phyloP scores from a whole-genome alignment of 2,113 vertebrate genomes.

The Dasyprocta punctata region DNA sequence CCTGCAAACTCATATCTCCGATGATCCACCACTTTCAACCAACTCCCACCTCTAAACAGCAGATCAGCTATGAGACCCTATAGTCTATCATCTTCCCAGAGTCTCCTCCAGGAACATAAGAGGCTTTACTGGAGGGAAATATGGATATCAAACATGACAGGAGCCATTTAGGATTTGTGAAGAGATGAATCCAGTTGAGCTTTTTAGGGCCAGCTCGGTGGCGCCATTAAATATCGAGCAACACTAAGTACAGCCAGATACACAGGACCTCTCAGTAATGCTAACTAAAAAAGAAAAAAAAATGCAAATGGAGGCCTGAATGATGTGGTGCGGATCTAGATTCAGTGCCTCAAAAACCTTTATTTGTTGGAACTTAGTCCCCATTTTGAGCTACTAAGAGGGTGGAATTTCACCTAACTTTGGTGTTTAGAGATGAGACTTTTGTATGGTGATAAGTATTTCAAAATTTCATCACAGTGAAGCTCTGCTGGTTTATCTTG shows the following conservation, averaged over 20 bases:
- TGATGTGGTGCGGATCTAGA: too few relatives aligned
- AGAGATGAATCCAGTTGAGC: fast-evolving
- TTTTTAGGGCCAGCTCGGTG: fast-evolving
- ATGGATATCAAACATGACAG: neutral
- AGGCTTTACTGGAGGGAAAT: neutral
- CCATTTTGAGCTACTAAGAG: neutral
- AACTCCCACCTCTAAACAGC: too few relatives aligned
- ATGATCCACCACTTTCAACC: neutral
- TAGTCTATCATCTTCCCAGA: neutral
- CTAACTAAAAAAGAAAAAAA: fast-evolving
- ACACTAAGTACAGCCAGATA: neutral
- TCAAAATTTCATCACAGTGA: neutral
- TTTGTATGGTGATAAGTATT: too few relatives aligned
- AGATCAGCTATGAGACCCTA: neutral
- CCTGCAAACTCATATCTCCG: fast-evolving
- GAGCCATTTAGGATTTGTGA: too few relatives aligned
- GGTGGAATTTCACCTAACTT: too few relatives aligned
- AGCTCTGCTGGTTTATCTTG: fast-evolving
- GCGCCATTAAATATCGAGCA: too few relatives aligned
- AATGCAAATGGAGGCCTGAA: too few relatives aligned
- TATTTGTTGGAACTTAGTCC: neutral
- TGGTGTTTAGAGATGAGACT: neutral
- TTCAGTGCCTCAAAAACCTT: neutral
- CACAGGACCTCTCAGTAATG: neutral
- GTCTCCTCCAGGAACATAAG: neutral